Evolutionary conservation across 1,140 invertebrate species (phyloP), one percentile per base, ranked within the genome.

Genomic region (Maconellicoccus hirsutus): DNA sequence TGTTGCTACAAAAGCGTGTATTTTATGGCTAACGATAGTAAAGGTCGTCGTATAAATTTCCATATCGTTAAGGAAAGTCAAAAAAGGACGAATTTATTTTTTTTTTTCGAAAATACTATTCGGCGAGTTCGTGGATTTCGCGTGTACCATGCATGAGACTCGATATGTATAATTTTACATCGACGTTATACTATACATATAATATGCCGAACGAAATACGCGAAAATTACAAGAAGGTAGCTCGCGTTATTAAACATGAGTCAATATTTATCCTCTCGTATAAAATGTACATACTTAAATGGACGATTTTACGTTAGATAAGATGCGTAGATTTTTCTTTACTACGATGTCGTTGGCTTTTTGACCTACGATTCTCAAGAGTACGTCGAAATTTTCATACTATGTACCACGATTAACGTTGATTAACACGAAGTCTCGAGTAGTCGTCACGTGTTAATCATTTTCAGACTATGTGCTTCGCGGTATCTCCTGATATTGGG

Each of bases 31-130:
- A 19, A 52, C 42, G 42, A 52, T 52, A 52, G 42, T 8, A 52
- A 52, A 52, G 42, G 42, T 52, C 42, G 42, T 16, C 16, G 42
- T 52, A 52, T 52, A 52, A 52, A 52, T 52, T 52, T 52, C 42
- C 42, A 52, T 52, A 52, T 52, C 42, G 42, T 52, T 52, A 52
- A 16, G 42, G 42, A 52, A 52, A 52, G 42, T 52, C 42, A 52
- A 52, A 52, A 52, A 52, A 52, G 42, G 42, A 52, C 42, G 42
- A 52, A 52, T 52, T 33, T 52, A 52, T 52, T 52, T 52, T n/a
- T n/a, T n/a, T n/a, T n/a, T 52, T 52, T 52, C 42, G 42, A 52
- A 52, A 52, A 52, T 52, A 52, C n/a, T 52, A 6, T 33, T 12
- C 29, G 29, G 4, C 12, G 29, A 6, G 29, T 33, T 12, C 29